Percentiles rank a stretch among this genome's conserved stretches.
These are phyloP conservation scores for Stenotaenia linearis DNA, from an alignment of 2,888 invertebrate species.

Conservation along the genomic window DNA sequence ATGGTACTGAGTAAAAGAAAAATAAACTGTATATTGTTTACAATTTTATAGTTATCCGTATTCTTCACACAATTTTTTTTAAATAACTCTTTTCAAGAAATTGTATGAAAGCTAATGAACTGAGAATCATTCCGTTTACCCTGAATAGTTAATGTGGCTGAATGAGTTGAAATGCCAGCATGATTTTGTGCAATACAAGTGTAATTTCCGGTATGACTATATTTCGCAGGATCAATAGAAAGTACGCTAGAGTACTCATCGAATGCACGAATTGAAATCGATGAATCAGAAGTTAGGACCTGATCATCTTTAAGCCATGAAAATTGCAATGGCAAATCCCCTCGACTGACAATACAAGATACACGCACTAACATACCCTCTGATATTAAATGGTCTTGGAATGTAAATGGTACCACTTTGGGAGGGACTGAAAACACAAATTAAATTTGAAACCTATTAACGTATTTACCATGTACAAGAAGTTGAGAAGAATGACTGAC, in stretches of 20 bases:
- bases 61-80: neutral
- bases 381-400: slow-evolving; percentile 21
- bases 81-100: neutral
- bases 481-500: neutral
- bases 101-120: neutral
- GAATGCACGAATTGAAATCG: neutral
- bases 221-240: slow-evolving; percentile 11
- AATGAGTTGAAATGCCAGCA: neutral
- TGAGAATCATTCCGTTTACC: neutral
- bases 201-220: slow-evolving; percentile 27
- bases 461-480: neutral
- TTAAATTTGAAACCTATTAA: neutral
- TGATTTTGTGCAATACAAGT: slow-evolving; percentile 3
- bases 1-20: neutral
- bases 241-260: slow-evolving; percentile 30
- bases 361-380: slow-evolving; percentile 18
- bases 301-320: slow-evolving; percentile 28
- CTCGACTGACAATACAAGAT: slow-evolving; percentile 29
- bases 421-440: slow-evolving; percentile 17
- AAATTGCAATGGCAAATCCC: slow-evolving; percentile 24
- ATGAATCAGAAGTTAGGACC: neutral
- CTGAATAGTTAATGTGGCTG: slow-evolving; percentile 7
- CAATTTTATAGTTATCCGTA: neutral
- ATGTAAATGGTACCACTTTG: slow-evolving; percentile 21
- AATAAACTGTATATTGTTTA: neutral